Conservation (phyloP, 2,797 vertebrate genomes). For the Anas georgica region DNA sequence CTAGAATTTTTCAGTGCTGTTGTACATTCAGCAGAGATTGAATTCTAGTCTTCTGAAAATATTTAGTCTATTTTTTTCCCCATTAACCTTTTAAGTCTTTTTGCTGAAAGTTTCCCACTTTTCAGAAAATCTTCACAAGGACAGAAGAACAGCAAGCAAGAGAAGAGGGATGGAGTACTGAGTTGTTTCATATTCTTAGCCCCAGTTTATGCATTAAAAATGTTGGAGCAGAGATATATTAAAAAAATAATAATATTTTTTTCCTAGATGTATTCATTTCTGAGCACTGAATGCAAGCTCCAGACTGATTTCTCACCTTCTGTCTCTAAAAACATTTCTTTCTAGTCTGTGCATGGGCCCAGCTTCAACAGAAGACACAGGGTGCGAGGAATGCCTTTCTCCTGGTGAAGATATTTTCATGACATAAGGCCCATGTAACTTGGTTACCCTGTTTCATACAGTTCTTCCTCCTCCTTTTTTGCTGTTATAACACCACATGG, state of each 20-base stretch:
- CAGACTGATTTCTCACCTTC: not conserved
- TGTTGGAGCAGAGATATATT: not conserved
- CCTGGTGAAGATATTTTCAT: not conserved
- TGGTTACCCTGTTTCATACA: not conserved
- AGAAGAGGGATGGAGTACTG: not conserved
- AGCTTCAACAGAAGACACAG: not conserved
- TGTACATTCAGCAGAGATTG: not conserved
- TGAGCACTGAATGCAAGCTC: not conserved
- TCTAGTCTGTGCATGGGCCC: not conserved
- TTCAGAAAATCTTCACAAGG: not conserved
- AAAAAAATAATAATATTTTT: not conserved
- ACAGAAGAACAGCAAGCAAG: not conserved
- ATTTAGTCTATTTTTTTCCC: not conserved
- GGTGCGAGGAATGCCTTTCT: not conserved
- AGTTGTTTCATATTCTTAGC: not conserved
- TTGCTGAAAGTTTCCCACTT: not conserved
- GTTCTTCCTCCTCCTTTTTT: not conserved
- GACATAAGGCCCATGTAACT: not conserved
- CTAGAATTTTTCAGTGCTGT: not conserved
- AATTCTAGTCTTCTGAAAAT: constrained; percentile 11
- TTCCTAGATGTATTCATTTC: not conserved
- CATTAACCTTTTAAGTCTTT: not conserved
- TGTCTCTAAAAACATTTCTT: not conserved
- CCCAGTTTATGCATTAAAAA: not conserved
- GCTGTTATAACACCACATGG: not conserved